Conservation (phyloP, 2,113 vertebrate genomes). For the Tragelaphus imberbis region DNA sequence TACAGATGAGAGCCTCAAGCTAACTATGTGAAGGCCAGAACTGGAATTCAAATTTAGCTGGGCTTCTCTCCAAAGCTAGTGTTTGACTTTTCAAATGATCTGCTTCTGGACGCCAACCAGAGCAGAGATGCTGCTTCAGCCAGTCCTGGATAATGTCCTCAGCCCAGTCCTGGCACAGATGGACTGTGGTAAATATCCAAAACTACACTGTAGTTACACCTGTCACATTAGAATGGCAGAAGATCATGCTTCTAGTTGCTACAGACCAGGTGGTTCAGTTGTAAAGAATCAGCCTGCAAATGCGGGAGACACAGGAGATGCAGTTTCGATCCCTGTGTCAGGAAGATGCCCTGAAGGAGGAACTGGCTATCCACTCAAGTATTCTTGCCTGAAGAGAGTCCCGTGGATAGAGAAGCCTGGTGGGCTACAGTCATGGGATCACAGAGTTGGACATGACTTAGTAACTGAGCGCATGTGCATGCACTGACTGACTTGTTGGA, state of each 20-base stretch:
- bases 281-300: not conserved
- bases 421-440: not conserved
- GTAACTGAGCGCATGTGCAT: not conserved
- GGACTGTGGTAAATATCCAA: not conserved
- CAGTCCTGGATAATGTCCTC: not conserved
- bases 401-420: not conserved
- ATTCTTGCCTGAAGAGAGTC: not conserved
- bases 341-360: not conserved
- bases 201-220: not conserved
- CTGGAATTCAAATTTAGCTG: not conserved
- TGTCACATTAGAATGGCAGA: not conserved
- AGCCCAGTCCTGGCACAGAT: not conserved
- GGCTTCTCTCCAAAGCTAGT: not conserved
- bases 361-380: not conserved
- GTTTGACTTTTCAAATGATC: not conserved
- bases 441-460: not conserved
- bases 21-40: not conserved
- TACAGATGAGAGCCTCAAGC: not conserved
- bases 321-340: rapidly evolving
- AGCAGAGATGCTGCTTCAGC: not conserved
- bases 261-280: not conserved
- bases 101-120: not conserved
- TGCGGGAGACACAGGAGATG: not conserved
- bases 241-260: not conserved
- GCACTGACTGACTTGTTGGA: not conserved